Evolutionary conservation across 2,113 vertebrate genomes (phyloP), one percentile per base, ranked within the genome.

Genomic region (Ctenodactylus gundi): DNA sequence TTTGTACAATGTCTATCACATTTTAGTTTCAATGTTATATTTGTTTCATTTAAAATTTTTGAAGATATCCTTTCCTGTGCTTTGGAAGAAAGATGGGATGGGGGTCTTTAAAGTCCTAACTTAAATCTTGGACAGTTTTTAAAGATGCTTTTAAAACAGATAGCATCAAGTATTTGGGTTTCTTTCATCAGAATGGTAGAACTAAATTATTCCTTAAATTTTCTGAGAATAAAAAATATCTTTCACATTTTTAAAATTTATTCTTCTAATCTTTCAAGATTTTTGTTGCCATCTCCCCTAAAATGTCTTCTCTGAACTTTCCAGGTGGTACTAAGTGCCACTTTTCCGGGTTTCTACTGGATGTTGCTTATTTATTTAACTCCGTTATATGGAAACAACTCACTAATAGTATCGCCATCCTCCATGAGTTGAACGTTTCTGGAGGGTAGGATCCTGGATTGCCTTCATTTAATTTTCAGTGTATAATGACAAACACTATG

Each of bases 21-120:
- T 95, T 96, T 88, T 73, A 18, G 13, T 82, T 83, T 88, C 76
- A 73, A 11, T 73, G 20, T 82, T 92, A 39, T 55, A 90, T 64
- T 89, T 90, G 65, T 72, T 92, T 85, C 64, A 67, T 72, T n/a
- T 55, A 57, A 88, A 77, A 75, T 13, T 60, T 73, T 86, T 55
- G 6, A 95, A 93, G 53, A 82, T 41, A 14, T 44, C 23, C 15
- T 81, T 92, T 93, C 20, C 88, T 90, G 20, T 62, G 20, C 51
- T 91, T 94, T 80, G 14, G 31, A 76, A 64, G 70, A 62, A 53
- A 75, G 20, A 62, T 91, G 14, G 21, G 29, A 51, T 85, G 39
- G 15, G 81, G 1, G 3, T 72, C 18, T 94, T 85, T 64, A 53
- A 76, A 91, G 49, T 64, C 27, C 39, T 21, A 41, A 65, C 81